A percentile compares a stretch with the other conserved stretches of the same genome.
Evolutionary conservation across 64 coral and sea anemone genomes (phyloP).

Genomic region (Stylophora pistillata): DNA sequence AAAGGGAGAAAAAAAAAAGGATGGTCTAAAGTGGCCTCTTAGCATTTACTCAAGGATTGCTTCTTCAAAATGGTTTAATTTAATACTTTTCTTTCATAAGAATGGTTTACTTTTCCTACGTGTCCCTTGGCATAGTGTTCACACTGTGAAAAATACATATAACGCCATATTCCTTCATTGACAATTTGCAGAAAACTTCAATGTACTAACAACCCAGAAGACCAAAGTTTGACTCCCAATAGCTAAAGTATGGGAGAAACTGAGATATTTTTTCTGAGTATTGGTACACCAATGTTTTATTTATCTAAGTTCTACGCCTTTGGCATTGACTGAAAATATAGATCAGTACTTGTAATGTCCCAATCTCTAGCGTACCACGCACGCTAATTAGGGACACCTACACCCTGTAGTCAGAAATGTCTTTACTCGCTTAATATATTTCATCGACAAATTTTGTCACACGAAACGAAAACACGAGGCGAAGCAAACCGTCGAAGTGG

Average conservation of each 20-base stretch:
- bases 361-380: too few relatives aligned
- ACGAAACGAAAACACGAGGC: too few relatives aligned
- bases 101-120: neutral
- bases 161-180: neutral
- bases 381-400: too few relatives aligned
- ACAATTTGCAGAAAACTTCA: neutral
- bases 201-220: neutral
- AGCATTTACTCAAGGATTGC: too few relatives aligned
- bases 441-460: too few relatives aligned
- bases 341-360: too few relatives aligned
- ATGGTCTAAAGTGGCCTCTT: too few relatives aligned
- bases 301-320: neutral
- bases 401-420: too few relatives aligned
- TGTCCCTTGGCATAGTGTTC: neutral
- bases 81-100: neutral
- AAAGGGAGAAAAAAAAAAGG: too few relatives aligned
- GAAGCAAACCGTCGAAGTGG: too few relatives aligned
- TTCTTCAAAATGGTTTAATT: neutral
- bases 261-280: neutral
- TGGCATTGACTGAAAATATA: neutral
- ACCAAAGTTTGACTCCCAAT: neutral
- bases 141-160: slow-evolving; percentile 28
- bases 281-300: slow-evolving; percentile 2
- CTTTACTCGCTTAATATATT: too few relatives aligned
- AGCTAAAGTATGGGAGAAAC: neutral